These are phyloP conservation scores for Hydrochoerus hydrochaeris DNA, from an alignment of 2,113 vertebrate genomes.

Conservation along the genomic window DNA sequence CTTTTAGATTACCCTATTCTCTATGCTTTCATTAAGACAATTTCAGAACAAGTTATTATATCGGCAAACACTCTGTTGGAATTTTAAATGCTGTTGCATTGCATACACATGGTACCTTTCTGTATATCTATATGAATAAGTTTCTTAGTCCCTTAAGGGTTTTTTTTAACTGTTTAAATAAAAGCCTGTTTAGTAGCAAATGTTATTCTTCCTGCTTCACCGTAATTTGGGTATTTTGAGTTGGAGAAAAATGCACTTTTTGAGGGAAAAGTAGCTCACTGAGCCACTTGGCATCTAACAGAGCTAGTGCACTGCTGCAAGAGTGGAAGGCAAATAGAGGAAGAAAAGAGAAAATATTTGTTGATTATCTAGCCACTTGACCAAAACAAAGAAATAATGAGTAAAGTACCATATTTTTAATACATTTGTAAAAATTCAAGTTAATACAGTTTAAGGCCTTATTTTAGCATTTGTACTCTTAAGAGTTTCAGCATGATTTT, in stretches of 20 bases:
- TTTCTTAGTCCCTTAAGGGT: background rate
- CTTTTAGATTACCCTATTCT: background rate
- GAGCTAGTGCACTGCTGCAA: background rate
- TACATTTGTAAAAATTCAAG: background rate
- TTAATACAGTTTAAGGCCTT: background rate
- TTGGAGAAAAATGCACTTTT: background rate
- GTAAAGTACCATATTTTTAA: background rate
- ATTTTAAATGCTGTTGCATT: background rate
- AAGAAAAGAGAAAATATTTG: background rate
- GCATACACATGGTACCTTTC: background rate
- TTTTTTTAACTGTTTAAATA: conserved; percentile 33
- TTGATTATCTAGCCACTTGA: background rate
- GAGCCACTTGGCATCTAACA: background rate
- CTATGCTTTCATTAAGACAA: background rate
- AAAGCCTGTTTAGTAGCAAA: background rate
- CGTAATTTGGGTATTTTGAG: background rate
- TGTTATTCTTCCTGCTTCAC: background rate
- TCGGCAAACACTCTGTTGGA: background rate
- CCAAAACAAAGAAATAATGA: background rate
- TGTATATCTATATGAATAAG: background rate
- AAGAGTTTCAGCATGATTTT: background rate
- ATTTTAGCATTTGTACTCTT: background rate
- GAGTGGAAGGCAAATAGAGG: background rate
- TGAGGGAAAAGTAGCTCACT: background rate
- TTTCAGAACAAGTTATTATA: background rate